phyloP scores from a whole-genome alignment of 2,797 vertebrate genomes.

The Pitangus sulphuratus region DNA sequence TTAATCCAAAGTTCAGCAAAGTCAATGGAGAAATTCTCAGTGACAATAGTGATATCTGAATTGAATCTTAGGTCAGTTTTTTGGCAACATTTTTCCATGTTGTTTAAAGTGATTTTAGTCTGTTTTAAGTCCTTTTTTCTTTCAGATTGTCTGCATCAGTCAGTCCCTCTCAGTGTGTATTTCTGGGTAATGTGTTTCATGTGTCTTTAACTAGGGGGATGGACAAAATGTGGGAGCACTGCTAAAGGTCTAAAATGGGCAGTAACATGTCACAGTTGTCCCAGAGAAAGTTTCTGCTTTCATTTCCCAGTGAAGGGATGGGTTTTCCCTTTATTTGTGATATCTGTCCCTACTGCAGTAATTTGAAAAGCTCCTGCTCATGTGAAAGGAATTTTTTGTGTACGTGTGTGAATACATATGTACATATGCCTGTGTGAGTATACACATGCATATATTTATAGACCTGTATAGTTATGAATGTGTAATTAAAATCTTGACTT shows the following conservation, averaged over 20 bases:
- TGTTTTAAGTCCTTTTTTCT: not conserved
- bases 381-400: not conserved
- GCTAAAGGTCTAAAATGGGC: not conserved
- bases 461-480: too few relatives aligned
- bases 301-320: not conserved
- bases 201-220: not conserved
- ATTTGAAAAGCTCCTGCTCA: not conserved
- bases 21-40: not conserved
- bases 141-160: not conserved
- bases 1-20: not conserved
- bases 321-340: not conserved
- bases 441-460: not conserved
- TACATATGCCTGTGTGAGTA: not conserved
- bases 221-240: not conserved
- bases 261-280: accelerated
- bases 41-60: not conserved
- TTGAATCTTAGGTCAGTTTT: not conserved
- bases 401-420: not conserved
- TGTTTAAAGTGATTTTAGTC: not conserved
- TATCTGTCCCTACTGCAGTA: not conserved
- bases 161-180: not conserved
- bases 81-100: not conserved
- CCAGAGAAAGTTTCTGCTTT: not conserved
- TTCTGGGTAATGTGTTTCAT: not conserved
- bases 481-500: not conserved